Conservation (phyloP, 2,888 invertebrate species). For the Ptilodon capucinus region DNA sequence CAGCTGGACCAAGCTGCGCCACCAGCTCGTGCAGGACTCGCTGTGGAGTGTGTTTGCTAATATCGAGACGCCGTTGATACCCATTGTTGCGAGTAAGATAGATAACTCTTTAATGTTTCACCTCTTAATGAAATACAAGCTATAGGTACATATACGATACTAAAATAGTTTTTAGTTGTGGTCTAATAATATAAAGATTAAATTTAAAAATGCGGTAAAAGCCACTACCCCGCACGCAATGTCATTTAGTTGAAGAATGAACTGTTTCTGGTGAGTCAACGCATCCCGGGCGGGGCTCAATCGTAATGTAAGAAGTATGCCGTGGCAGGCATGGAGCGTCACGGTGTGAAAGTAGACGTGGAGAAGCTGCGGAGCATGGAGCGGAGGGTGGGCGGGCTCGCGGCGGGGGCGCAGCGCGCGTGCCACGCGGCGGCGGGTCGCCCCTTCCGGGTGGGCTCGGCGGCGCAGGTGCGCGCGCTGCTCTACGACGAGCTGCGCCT, state of each 20-base stretch:
- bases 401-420: too few species aligned
- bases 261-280: too few species aligned
- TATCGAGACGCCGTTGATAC: constrained; percentile 71
- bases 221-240: too few species aligned
- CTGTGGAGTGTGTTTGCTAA: constrained; percentile 68
- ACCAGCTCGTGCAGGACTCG: constrained; percentile 42
- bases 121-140: constrained; percentile 5
- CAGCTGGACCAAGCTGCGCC: constrained; percentile 36
- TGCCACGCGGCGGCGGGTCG: constrained; percentile 66
- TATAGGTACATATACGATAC: too few species aligned
- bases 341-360: constrained; percentile 59
- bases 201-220: too few species aligned
- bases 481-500: constrained; percentile 73
- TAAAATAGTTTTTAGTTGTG: too few species aligned
- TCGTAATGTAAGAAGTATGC: neutral
- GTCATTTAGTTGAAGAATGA: too few species aligned
- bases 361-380: constrained; percentile 61
- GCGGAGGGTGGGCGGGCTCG: too few species aligned
- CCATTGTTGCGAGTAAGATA: constrained; percentile 64
- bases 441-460: constrained; percentile 66
- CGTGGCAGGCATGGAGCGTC: constrained; percentile 67
- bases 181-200: too few species aligned
- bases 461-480: constrained; percentile 64
- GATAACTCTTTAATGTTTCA: neutral
- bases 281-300: too few species aligned